phyloP scores from a whole-genome alignment of 2,888 invertebrate species.

The Meganola albula region DNA sequence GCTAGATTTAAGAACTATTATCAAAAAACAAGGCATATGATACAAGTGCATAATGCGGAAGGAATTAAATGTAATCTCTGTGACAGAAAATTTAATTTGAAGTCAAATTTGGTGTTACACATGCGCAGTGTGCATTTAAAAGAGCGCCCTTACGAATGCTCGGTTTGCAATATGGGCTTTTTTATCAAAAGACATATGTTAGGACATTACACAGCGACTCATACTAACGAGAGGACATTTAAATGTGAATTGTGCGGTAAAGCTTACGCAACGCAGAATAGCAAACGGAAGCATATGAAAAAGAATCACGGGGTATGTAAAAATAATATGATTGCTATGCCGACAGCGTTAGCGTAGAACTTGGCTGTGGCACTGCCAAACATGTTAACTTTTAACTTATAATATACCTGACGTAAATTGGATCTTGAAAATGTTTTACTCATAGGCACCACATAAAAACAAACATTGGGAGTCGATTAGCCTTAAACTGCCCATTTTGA shows the following conservation, averaged over 20 bases:
- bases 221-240: slow-evolving; percentile 72
- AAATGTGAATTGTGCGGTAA: slow-evolving; percentile 80
- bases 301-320: slow-evolving; percentile 55
- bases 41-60: slow-evolving; percentile 61
- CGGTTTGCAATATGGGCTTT: slow-evolving; percentile 66
- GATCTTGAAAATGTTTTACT: no score
- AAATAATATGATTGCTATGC: slow-evolving; percentile 16
- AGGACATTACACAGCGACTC: slow-evolving; percentile 68
- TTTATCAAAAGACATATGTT: slow-evolving; percentile 66
- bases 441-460: no score
- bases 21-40: slow-evolving; percentile 67
- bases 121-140: slow-evolving; percentile 64
- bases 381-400: no score
- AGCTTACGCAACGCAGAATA: slow-evolving; percentile 68
- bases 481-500: no score
- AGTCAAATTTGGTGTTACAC: slow-evolving; percentile 59
- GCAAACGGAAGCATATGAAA: slow-evolving; percentile 64
- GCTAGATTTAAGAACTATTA: slow-evolving; percentile 68
- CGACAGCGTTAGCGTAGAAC: slow-evolving; percentile 17
- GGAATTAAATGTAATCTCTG: slow-evolving; percentile 65
- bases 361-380: no score
- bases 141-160: slow-evolving; percentile 63
- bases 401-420: no score
- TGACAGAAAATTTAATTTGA: slow-evolving; percentile 64
- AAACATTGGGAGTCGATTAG: no score